Conservation (phyloP, 2,888 invertebrate species). For the Scaptomyza reducta region DNA sequence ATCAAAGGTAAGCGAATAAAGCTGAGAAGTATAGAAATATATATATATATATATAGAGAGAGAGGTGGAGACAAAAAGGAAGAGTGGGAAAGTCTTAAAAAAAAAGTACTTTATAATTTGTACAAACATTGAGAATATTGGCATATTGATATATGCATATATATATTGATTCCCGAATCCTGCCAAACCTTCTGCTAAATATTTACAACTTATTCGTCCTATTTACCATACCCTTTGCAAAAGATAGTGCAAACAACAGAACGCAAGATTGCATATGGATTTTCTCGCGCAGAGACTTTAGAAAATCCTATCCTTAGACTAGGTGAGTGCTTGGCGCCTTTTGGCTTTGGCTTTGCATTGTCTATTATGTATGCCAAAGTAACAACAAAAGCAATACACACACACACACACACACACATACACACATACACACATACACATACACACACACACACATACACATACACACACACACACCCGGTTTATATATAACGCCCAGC, state of each 20-base stretch:
- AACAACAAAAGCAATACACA: conserved; percentile 29
- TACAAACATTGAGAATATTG: no score
- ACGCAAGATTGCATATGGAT: conserved; percentile 8
- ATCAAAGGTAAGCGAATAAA: not conserved
- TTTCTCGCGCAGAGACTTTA: conserved; percentile 23
- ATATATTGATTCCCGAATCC: no score
- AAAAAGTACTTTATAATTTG: no score
- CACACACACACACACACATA: conserved; percentile 2
- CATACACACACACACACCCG: not conserved
- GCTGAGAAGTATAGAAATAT: not conserved
- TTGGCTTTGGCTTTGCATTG: conserved; percentile 52
- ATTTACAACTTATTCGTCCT: not conserved
- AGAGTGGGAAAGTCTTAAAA: no score
- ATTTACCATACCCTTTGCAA: not conserved
- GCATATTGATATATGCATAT: no score
- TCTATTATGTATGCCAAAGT: conserved; percentile 51
- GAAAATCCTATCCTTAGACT: conserved; percentile 33
- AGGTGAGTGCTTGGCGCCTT: conserved; percentile 42
- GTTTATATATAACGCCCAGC: conserved; percentile 39
- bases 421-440: conserved; percentile 4
- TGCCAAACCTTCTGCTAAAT: no score
- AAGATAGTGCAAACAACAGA: conserved; percentile 8
- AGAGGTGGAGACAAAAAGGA: no score
- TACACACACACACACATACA: conserved; percentile 17
- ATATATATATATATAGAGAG: no score